Base-by-base conservation (phyloP, 1,140 invertebrate species). In the Cyphomyrmex costatus region DNA sequence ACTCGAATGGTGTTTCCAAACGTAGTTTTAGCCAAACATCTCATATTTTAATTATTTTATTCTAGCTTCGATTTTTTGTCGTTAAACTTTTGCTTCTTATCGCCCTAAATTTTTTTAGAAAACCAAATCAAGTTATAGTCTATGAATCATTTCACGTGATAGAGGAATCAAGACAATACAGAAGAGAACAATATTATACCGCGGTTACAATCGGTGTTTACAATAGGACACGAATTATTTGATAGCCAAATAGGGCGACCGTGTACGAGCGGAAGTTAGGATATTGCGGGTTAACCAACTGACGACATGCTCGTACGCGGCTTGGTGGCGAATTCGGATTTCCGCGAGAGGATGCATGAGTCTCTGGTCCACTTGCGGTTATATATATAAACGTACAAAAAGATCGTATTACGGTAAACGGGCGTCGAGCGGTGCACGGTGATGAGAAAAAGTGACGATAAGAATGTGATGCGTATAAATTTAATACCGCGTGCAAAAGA, bases 281-380 rank as follows among this genome's bases (percentile, higher is more conserved):
- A 80, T 80, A 80, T 80, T 80, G 78, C 33, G 30, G 78, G 78
- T 80, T 80, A 80, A 80, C 78, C 78, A 70, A 80, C 78, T 56
- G 65, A 70, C 78, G 65, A 80, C 78, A 58, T 56, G 63, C 77
- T 68, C 30, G 63, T 68, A 56, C 78, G 78, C 65, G 78, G 78
- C 78, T 80, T 80, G 78, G 63, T 80, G 78, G 78, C 78, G 65
- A 70, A 80, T 80, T 68, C 77, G 63, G 77, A 80, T 80, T 70
- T 70, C 61, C 49, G 61, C 77, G 77, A 68, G 49, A 70, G 49
- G 49, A 56, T 53, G 78, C 46, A 24, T 33, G 46, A 68, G 46
- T 4, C 19, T 49, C 10, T 65, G 76, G 58, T 58, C 49, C 78
- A 70, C 78, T 80, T 56, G 78, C 78, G 78, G 78, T 42, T 46